Conservation (phyloP, 2,113 vertebrate species). For the Muscicapa adusta region DNA sequence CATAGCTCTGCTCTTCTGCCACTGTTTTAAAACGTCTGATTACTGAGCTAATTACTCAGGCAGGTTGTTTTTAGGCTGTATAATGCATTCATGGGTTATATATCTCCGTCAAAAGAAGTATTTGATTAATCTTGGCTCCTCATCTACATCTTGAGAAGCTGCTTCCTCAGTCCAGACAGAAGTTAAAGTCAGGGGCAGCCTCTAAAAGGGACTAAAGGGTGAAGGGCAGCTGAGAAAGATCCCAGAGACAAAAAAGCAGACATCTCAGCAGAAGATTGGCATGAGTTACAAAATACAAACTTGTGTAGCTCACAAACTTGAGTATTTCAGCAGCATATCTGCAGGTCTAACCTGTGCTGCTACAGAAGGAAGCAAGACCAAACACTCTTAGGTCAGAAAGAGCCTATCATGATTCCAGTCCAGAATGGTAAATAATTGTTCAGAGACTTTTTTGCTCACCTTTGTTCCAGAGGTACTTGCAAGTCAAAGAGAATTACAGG, state of each 20-base stretch:
- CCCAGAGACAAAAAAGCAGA: background rate
- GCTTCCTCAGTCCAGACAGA: background rate
- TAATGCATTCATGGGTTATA: background rate
- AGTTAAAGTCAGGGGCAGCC: background rate
- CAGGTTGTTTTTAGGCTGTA: background rate
- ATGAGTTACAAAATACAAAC: background rate
- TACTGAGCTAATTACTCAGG: background rate
- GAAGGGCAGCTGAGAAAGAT: background rate
- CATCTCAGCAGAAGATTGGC: background rate
- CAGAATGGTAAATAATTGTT: slow-evolving; percentile 2
- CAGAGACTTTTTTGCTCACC: background rate
- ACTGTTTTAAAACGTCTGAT: background rate
- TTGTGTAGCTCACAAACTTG: background rate
- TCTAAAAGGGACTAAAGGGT: background rate
- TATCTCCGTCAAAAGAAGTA: background rate
- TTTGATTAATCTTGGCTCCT: background rate
- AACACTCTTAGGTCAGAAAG: background rate
- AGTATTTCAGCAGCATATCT: background rate
- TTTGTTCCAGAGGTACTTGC: background rate
- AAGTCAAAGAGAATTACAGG: slow-evolving; percentile 30
- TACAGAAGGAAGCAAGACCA: background rate
- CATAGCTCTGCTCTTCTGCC: background rate
- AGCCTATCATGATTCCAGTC: background rate
- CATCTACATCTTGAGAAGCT: background rate
- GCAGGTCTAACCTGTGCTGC: background rate